These are phyloP conservation scores for Podargus strigoides DNA, from an alignment of 2,797 vertebrate genomes.

Conservation along the genomic window DNA sequence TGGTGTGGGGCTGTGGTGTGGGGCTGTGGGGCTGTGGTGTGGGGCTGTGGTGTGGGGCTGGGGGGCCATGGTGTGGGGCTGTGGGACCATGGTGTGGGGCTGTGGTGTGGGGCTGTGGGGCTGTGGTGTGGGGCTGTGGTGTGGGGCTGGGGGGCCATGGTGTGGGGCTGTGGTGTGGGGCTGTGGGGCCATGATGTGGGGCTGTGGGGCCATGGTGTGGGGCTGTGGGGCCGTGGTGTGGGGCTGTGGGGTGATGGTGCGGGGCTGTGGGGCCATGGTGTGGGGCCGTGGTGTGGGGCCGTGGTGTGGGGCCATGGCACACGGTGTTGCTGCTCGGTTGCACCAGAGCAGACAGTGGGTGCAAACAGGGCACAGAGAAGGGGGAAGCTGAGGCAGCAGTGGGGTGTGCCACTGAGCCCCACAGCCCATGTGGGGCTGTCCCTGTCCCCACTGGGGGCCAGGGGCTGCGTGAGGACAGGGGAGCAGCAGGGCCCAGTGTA, in stretches of 20 bases:
- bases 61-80: neutral
- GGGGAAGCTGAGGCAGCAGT: neutral
- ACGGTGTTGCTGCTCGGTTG: fast-evolving
- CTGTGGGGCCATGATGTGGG: neutral
- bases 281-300: neutral
- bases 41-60: too few relatives aligned
- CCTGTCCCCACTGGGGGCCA: neutral
- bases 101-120: neutral
- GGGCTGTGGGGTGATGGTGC: neutral
- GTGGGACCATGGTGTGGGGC: neutral
- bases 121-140: fast-evolving
- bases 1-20: neutral
- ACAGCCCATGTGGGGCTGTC: fast-evolving
- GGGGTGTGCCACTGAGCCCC: fast-evolving
- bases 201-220: neutral
- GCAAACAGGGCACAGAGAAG: neutral
- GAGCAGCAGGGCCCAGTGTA: neutral
- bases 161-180: too few relatives aligned
- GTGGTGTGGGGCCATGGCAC: neutral
- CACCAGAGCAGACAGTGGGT: fast-evolving
- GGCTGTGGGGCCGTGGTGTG: neutral
- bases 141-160: fast-evolving
- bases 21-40: neutral
- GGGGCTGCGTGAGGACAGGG: neutral
- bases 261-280: neutral